phyloP scores from a whole-genome alignment of 1,140 invertebrate genomes.

The Drosophila pandora region DNA sequence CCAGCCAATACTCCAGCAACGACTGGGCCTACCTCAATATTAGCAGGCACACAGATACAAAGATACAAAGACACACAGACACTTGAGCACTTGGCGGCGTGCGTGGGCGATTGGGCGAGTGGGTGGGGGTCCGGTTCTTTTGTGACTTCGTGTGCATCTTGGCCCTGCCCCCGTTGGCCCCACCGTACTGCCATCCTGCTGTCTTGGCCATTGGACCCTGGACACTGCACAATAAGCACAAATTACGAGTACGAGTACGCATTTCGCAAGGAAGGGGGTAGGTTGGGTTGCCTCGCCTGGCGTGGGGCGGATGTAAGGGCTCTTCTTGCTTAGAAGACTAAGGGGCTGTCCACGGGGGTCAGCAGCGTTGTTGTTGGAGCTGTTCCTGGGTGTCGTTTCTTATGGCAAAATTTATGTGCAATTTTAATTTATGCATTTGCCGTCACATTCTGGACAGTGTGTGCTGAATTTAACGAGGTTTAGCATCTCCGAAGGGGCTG shows the following conservation, averaged over 20 bases:
- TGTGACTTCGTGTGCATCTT: conserved; percentile 64
- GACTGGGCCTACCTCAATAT: conserved; percentile 74
- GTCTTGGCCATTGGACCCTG: conserved; percentile 34
- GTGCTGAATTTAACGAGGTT: conserved; percentile 52
- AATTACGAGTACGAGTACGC: conserved; percentile 77
- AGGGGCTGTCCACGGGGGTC: conserved; percentile 63
- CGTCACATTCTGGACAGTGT: conserved; percentile 51
- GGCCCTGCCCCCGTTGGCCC: conserved; percentile 31
- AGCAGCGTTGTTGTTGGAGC: conserved; percentile 20
- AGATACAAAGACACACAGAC: conserved; percentile 20
- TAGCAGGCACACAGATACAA: conserved; percentile 45
- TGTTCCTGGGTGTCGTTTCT: conserved; percentile 66
- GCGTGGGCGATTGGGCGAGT: background rate
- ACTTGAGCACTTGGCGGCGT: background rate
- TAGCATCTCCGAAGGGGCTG: conserved; percentile 18
- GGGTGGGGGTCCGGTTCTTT: conserved; percentile 63
- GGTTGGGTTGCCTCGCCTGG: background rate
- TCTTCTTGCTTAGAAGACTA: conserved; percentile 41
- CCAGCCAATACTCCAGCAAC: conserved; percentile 3
- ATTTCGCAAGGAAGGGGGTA: conserved; percentile 29
- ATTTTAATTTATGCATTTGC: conserved; percentile 71
- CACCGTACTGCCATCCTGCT: conserved; percentile 1
- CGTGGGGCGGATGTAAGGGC: background rate
- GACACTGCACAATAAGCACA: conserved; percentile 72
- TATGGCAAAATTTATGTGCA: conserved; percentile 72